Evolutionary conservation across 2,888 invertebrate species (phyloP).

Genomic region (Microplitis manilae): DNA sequence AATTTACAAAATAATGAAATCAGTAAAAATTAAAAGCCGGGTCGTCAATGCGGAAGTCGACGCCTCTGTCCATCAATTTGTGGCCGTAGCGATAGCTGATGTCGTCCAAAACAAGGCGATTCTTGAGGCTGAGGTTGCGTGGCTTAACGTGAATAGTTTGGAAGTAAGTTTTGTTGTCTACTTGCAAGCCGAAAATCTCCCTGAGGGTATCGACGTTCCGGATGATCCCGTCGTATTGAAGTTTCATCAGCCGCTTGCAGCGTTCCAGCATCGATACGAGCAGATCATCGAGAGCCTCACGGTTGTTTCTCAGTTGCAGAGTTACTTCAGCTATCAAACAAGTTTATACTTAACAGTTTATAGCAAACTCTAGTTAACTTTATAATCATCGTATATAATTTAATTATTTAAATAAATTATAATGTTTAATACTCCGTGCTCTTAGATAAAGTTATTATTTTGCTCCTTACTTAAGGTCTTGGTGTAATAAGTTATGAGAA

Average conservation of each 20-base stretch:
- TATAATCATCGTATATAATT: neutral
- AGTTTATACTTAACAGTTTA: neutral
- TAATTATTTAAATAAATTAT: no score
- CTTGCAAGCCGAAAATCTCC: slow-evolving; percentile 67
- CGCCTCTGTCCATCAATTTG: slow-evolving; percentile 64
- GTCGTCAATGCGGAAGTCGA: slow-evolving; percentile 69
- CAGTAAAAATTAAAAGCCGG: slow-evolving; percentile 55
- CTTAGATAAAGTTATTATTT: slow-evolving; percentile 3
- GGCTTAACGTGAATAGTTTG: slow-evolving; percentile 67
- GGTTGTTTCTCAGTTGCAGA: slow-evolving; percentile 71
- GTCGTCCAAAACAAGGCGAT: slow-evolving; percentile 63
- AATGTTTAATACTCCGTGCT: slow-evolving; percentile 8
- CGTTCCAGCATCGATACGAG: slow-evolving; percentile 68
- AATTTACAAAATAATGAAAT: neutral
- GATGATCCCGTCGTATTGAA: slow-evolving; percentile 72
- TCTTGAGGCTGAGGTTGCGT: slow-evolving; percentile 63
- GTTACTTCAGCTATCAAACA: slow-evolving; percentile 67
- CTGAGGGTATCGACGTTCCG: slow-evolving; percentile 69
- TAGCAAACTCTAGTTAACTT: neutral
- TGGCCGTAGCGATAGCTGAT: slow-evolving; percentile 64
- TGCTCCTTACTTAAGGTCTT: slow-evolving; percentile 69
- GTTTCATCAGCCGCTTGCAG: slow-evolving; percentile 69
- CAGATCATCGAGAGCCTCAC: slow-evolving; percentile 72
- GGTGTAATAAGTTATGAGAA: slow-evolving; percentile 69
- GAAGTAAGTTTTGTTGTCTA: slow-evolving; percentile 64